Base-by-base conservation (phyloP, 2,797 vertebrate genomes). In the Onychomys leucogaster region DNA sequence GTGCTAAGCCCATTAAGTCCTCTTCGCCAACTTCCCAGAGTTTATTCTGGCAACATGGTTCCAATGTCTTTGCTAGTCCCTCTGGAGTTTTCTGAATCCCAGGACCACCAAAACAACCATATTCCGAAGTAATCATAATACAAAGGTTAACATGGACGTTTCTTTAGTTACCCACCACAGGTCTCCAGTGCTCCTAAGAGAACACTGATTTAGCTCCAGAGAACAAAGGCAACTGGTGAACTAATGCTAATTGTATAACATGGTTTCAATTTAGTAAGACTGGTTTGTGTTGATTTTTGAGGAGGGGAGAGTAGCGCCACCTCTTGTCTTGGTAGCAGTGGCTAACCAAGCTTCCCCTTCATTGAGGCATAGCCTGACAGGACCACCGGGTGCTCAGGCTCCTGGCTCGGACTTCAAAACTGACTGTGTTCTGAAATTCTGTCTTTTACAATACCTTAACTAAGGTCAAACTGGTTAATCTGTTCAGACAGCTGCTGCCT, bases 401-500 rank as follows among this genome's bases (percentile, higher is more conserved):
- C 77, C 71, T 75, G 29, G 5, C 46, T 78, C 34, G 57, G 13
- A 14, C 75, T 86, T 76, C 9, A n/a, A 90, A 21, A 92, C 43
- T 0, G 6, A 78, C 29, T 37, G 41, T 29, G 65, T 59, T 80
- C 88, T 89, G 55, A 73, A 93, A 96, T 91, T 91, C 81, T 37
- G 6, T 19, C 77, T 89, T 92, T 95, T 46, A 43, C 86, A 94
- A 95, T 95, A 96, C 67, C 89, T 80, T 96, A 95, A 97, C 94
- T 89, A 93, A 96, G 96, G 95, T 96, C 94, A 92, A 94, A 77
- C 43, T 82, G 69, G 59, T 83, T 97, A 96, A 97, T 81, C 92
- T 94, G 96, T 94, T 82, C 90, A 95, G 96, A 97, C 90, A 98
- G 94, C 96, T 97, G 94, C 96, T 97, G 90, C 83, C 90, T 90